phyloP scores from a whole-genome alignment of 2,888 invertebrate genomes.

The Mactromeris polynyma region DNA sequence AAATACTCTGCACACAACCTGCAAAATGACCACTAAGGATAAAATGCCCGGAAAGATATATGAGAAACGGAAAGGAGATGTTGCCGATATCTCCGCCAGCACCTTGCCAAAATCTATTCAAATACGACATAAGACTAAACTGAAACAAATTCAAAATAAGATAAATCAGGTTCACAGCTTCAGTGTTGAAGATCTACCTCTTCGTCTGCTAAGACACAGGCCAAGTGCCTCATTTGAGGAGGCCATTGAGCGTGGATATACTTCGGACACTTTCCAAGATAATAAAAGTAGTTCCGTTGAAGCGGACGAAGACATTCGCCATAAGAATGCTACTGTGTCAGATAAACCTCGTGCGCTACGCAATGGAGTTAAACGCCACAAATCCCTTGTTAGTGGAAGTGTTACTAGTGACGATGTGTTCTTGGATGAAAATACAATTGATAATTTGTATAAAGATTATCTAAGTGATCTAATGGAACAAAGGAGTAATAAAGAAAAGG shows the following conservation, averaged over 20 bases:
- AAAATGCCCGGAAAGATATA: slow-evolving; percentile 14
- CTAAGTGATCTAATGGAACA: slow-evolving; percentile 10
- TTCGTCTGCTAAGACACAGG: slow-evolving; percentile 42
- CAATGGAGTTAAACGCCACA: slow-evolving; percentile 40
- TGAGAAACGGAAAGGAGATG: slow-evolving; percentile 42
- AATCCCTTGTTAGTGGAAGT: slow-evolving; percentile 48
- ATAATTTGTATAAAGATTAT: slow-evolving; percentile 44
- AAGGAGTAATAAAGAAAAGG: slow-evolving; percentile 11
- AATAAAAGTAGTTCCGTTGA: slow-evolving; percentile 30
- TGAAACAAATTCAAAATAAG: slow-evolving; percentile 32
- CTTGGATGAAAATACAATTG: slow-evolving; percentile 50
- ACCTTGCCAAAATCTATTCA: slow-evolving; percentile 41
- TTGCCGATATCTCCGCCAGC: slow-evolving; percentile 54
- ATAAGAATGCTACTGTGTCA: background rate
- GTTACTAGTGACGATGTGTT: slow-evolving; percentile 59
- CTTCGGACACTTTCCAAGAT: slow-evolving; percentile 37
- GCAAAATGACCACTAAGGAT: slow-evolving; percentile 27
- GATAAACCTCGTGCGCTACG: slow-evolving; percentile 28
- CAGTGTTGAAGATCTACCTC: slow-evolving; percentile 60
- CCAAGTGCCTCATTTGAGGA: slow-evolving; percentile 66
- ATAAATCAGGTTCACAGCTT: slow-evolving; percentile 47
- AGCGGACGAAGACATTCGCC: slow-evolving; percentile 12
- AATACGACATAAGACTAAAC: slow-evolving; percentile 46
- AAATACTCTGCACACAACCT: background rate
- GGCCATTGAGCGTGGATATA: slow-evolving; percentile 64